Conservation (phyloP, 1,140 invertebrate genomes). For the Drosophila repletoides region DNA sequence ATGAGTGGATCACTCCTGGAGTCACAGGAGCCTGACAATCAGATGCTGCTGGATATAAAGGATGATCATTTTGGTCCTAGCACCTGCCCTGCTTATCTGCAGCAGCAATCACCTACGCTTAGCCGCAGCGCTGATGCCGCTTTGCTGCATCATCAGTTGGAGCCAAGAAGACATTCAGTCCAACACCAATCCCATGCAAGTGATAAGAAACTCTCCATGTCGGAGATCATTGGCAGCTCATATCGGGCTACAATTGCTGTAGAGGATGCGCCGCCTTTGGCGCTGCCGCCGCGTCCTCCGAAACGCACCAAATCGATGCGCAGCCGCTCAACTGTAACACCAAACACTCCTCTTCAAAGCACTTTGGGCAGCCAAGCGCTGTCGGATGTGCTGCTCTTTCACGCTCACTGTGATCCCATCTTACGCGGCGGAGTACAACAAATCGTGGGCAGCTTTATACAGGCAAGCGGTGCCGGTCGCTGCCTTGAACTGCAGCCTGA, state of each 20-base stretch:
- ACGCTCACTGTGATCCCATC: slow-evolving; percentile 90
- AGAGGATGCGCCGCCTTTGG: slow-evolving; percentile 60
- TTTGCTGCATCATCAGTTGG: slow-evolving; percentile 34
- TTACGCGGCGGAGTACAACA: slow-evolving; percentile 88
- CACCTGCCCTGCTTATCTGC: slow-evolving; percentile 58
- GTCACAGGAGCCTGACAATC: slow-evolving; percentile 17
- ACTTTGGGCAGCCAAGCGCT: slow-evolving; percentile 83
- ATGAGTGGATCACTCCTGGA: slow-evolving; percentile 5
- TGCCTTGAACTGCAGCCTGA: slow-evolving; percentile 68
- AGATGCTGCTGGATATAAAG: slow-evolving; percentile 73
- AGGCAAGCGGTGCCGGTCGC: slow-evolving; percentile 56
- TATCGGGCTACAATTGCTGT: slow-evolving; percentile 51
- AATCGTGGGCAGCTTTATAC: slow-evolving; percentile 86
- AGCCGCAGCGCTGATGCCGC: slow-evolving; percentile 74
- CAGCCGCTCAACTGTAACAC: slow-evolving; percentile 16
- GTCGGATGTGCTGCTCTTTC: slow-evolving; percentile 87
- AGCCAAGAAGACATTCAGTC: background rate
- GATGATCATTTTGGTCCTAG: slow-evolving; percentile 81
- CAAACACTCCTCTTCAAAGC: background rate
- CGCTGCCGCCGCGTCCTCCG: slow-evolving; percentile 64
- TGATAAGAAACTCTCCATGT: slow-evolving; percentile 50
- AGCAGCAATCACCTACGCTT: slow-evolving; percentile 52
- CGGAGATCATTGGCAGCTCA: slow-evolving; percentile 66
- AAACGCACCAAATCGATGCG: slow-evolving; percentile 73
- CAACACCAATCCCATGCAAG: background rate